Evolutionary conservation across 2,797 vertebrate genomes (phyloP).

Genomic region (Notamacropus eugenii): DNA sequence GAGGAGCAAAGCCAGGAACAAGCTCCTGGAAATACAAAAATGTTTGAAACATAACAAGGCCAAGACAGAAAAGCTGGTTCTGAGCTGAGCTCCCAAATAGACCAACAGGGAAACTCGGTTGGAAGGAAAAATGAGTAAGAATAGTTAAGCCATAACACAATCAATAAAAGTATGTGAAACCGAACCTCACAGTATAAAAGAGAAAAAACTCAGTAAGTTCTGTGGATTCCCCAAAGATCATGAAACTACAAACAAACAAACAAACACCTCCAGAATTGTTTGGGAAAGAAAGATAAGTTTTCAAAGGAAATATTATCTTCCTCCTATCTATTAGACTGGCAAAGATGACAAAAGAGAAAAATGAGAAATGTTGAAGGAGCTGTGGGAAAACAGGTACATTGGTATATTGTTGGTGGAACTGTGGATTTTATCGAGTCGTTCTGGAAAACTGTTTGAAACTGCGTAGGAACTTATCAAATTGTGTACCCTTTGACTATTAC

Average conservation of each 20-base stretch:
- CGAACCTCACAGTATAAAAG: neutral
- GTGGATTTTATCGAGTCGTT: neutral
- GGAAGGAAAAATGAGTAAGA: neutral
- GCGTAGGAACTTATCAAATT: neutral
- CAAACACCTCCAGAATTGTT: neutral
- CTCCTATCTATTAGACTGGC: neutral
- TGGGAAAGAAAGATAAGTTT: neutral
- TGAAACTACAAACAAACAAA: neutral
- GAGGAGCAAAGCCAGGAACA: neutral
- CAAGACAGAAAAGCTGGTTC: neutral
- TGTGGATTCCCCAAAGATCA: neutral
- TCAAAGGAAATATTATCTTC: neutral
- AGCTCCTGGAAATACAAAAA: neutral
- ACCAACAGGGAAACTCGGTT: neutral
- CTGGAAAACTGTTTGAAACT: neutral
- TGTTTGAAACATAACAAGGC: neutral
- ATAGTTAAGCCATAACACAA: neutral
- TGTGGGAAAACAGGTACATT: neutral
- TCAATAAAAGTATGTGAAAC: neutral
- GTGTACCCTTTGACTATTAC: neutral
- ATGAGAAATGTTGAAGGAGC: neutral
- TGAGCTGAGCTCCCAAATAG: neutral
- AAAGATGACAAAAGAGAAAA: neutral
- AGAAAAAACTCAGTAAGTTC: neutral
- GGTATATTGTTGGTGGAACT: neutral